phyloP scores from a whole-genome alignment of 2,113 vertebrate species.

The Strix uralensis region DNA sequence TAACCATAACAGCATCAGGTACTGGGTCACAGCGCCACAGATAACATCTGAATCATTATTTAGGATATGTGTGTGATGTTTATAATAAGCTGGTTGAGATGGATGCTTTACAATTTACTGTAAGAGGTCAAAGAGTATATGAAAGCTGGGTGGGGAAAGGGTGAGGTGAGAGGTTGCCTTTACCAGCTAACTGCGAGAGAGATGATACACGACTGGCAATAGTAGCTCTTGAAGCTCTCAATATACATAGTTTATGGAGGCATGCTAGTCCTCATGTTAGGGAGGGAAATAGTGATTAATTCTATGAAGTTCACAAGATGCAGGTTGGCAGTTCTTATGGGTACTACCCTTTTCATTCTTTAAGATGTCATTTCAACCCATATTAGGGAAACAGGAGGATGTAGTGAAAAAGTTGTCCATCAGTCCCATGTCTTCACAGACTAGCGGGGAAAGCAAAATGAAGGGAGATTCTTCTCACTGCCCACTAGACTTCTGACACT shows the following conservation, averaged over 20 bases:
- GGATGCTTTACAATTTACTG: not conserved
- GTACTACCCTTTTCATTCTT: not conserved
- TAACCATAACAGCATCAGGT: not conserved
- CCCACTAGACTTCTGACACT: not conserved
- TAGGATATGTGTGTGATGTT: not conserved
- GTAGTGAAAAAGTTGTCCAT: not conserved
- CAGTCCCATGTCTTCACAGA: not conserved
- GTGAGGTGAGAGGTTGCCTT: not conserved
- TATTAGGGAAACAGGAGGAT: not conserved
- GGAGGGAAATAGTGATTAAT: not conserved
- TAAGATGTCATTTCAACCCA: not conserved
- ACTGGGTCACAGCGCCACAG: not conserved
- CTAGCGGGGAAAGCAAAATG: not conserved
- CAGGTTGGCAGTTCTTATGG: not conserved
- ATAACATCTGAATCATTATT: not conserved
- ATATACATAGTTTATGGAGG: not conserved
- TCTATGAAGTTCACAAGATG: not conserved
- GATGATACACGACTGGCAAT: not conserved
- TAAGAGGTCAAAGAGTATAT: not conserved
- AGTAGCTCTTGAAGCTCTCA: not conserved
- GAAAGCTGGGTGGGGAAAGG: not conserved
- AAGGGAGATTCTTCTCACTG: not conserved
- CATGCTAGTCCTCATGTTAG: not conserved
- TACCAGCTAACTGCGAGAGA: not conserved
- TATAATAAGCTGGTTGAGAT: not conserved